phyloP scores from a whole-genome alignment of 2,113 vertebrate species.

The Spea bombifrons region DNA sequence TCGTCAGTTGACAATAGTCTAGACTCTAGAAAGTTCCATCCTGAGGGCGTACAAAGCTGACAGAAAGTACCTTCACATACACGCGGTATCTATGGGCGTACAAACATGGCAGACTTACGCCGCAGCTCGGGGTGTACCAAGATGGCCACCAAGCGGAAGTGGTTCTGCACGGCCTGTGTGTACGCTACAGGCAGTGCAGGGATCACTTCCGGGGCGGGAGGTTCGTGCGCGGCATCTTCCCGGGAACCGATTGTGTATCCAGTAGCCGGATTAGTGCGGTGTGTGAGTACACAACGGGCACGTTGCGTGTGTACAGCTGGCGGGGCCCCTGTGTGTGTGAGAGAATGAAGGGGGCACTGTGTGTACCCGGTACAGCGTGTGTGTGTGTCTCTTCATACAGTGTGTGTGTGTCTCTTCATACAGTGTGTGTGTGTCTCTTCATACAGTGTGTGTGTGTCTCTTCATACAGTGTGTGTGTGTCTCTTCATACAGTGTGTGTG shows the following conservation, averaged over 20 bases:
- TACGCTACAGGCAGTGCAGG: background rate
- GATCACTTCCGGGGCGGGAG: slow-evolving; percentile 40
- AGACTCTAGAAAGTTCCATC: no score
- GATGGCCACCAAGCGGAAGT: background rate
- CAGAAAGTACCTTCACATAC: background rate
- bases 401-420: no score
- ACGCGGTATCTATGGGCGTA: background rate
- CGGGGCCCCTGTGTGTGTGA: background rate
- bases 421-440: no score
- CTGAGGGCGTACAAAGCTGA: slow-evolving; percentile 13
- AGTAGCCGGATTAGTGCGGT: no score
- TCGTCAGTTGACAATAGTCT: no score
- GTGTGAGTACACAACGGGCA: no score
- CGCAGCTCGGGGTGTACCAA: background rate
- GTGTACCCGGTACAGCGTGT: no score
- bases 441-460: background rate
- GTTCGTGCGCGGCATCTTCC: slow-evolving; percentile 20
- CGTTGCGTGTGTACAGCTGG: background rate
- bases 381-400: no score
- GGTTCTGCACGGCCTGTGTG: background rate
- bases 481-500: no score
- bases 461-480: no score
- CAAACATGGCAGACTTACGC: background rate
- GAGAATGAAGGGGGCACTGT: no score
- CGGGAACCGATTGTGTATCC: background rate